A percentile compares a stretch with the other conserved stretches of the same genome.
Evolutionary conservation across 1,140 invertebrate genomes (phyloP).

Genomic region (Drosophila baimaii): DNA sequence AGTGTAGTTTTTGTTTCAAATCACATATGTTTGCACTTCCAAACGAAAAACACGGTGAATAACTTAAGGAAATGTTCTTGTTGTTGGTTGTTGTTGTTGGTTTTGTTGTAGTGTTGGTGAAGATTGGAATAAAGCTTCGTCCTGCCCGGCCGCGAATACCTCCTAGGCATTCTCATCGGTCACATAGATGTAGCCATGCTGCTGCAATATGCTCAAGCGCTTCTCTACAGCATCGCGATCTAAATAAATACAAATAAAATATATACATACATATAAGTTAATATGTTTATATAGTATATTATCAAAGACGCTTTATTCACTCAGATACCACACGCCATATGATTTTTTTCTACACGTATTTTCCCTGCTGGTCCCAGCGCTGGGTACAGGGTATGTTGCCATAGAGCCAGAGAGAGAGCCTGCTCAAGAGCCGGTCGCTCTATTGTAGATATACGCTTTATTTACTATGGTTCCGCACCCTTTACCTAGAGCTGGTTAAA

Average conservation of each 20-base stretch:
- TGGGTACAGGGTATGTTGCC: too few species aligned
- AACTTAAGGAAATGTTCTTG: constrained; percentile 76
- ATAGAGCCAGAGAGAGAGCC: too few species aligned
- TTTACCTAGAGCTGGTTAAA: too few species aligned
- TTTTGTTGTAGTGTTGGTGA: constrained; percentile 35
- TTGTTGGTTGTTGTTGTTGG: constrained; percentile 20
- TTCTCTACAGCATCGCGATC: constrained; percentile 97
- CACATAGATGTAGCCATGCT: constrained; percentile 92
- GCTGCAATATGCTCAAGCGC: constrained; percentile 92
- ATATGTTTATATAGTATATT: too few species aligned
- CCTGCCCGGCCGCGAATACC: constrained; percentile 2
- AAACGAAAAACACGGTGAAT: constrained; percentile 69
- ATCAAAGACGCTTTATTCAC: too few species aligned
- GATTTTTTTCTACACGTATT: too few species aligned
- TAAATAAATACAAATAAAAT: constrained; percentile 74
- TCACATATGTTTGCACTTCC: constrained; percentile 74
- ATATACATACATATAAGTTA: too few species aligned
- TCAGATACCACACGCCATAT: too few species aligned
- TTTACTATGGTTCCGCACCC: too few species aligned
- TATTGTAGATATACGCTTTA: too few species aligned
- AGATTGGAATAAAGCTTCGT: constrained; percentile 50
- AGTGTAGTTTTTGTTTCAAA: constrained; percentile 69
- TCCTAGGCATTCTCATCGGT: constrained; percentile 85
- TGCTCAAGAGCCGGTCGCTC: too few species aligned
- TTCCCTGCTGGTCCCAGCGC: too few species aligned